phyloP scores from a whole-genome alignment of 2,113 vertebrate species.

The Nycticryphes semicollaris region DNA sequence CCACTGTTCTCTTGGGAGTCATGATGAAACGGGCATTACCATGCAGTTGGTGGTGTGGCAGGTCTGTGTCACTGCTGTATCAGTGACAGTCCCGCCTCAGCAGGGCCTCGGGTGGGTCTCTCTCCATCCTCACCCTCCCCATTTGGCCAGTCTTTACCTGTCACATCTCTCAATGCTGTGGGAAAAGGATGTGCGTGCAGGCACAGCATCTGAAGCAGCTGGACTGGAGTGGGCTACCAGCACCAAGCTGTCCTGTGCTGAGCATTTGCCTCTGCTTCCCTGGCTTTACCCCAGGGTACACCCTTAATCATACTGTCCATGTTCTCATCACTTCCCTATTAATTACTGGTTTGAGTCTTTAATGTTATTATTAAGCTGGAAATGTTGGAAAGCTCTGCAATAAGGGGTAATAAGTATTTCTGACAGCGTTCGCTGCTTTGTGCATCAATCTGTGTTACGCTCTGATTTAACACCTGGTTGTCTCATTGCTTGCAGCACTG shows the following conservation, averaged over 20 bases:
- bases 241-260: neutral
- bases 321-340: neutral
- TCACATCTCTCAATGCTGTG: neutral
- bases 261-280: neutral
- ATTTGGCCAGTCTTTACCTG: neutral
- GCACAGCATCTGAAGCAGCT: neutral
- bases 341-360: constrained; percentile 4
- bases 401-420: neutral
- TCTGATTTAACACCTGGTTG: neutral
- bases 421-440: neutral
- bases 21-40: neutral
- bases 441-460: neutral
- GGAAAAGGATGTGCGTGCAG: neutral
- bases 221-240: neutral
- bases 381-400: neutral
- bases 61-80: neutral
- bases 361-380: constrained; percentile 9
- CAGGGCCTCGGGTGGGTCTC: accelerated
- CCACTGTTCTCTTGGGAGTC: neutral
- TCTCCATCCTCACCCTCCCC: neutral
- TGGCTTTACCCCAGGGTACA: neutral
- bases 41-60: neutral
- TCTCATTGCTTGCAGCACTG: neutral
- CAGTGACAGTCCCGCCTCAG: neutral
- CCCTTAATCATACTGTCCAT: neutral